phyloP scores from a whole-genome alignment of 1,140 invertebrate genomes.

The Leptinotarsa texana region DNA sequence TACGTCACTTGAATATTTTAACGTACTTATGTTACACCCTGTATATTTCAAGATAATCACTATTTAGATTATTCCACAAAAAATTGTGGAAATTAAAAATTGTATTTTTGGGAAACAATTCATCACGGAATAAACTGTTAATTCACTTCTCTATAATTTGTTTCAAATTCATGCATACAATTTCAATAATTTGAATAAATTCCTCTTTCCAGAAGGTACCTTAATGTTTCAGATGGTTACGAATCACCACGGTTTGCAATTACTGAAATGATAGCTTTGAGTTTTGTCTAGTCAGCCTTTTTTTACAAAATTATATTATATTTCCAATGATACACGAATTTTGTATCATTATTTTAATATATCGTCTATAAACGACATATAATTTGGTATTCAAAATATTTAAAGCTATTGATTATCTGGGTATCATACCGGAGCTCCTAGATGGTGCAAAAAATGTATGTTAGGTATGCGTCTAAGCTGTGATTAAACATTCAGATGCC shows the following conservation, averaged over 20 bases:
- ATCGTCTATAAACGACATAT: not conserved
- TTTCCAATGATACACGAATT: constrained; percentile 24
- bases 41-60: too few species aligned
- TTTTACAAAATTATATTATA: constrained; percentile 5
- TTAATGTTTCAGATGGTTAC: constrained; percentile 1
- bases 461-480: not conserved
- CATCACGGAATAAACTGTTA: not conserved
- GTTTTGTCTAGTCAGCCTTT: constrained; percentile 19
- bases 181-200: constrained; percentile 4
- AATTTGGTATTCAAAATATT: constrained; percentile 16
- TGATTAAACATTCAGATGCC: not conserved
- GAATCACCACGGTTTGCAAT: not conserved
- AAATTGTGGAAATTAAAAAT: not conserved
- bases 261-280: constrained; percentile 17
- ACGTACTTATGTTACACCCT: too few species aligned
- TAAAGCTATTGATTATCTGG: not conserved
- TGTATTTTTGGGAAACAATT: not conserved
- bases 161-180: not conserved
- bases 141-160: not conserved
- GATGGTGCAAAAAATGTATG: constrained; percentile 1
- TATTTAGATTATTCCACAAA: too few species aligned
- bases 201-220: not conserved
- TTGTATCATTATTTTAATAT: constrained; percentile 23
- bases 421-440: not conserved
- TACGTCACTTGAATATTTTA: too few species aligned